Conservation (phyloP, 2,113 vertebrate species). For the Psammodynastes pulverulentus region DNA sequence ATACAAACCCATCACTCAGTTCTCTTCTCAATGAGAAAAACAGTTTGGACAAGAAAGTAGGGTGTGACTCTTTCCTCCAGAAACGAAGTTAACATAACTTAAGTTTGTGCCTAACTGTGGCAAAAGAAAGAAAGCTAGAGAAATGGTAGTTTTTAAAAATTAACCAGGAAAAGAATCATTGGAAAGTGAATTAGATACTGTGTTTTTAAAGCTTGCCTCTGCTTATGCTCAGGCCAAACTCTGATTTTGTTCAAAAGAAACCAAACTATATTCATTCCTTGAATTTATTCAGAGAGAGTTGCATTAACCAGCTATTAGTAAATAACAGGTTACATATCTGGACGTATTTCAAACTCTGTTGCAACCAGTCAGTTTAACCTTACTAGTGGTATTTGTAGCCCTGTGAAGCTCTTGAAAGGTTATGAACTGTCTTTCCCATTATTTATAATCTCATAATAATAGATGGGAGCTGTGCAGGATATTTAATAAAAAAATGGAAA, state of each 20-base stretch:
- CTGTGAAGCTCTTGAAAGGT: conserved; percentile 25
- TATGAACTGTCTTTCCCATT: conserved; percentile 3
- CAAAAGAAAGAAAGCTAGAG: background rate
- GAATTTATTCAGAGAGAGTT: background rate
- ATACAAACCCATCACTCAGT: background rate
- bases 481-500: conserved; percentile 55
- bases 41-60: background rate
- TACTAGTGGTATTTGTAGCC: conserved; percentile 33
- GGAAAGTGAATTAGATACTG: background rate
- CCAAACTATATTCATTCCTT: background rate
- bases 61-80: background rate
- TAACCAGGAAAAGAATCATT: background rate
- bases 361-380: conserved; percentile 29
- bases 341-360: background rate
- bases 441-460: conserved; percentile 23
- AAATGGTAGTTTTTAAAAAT: background rate
- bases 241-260: background rate
- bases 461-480: conserved; percentile 37
- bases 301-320: conserved; percentile 6
- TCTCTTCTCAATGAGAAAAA: background rate
- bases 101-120: background rate
- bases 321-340: background rate
- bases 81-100: background rate
- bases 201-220: background rate
- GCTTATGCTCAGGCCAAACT: background rate